phyloP scores from a whole-genome alignment of 2,888 invertebrate species.

The Synanthedon andrenaeformis region DNA sequence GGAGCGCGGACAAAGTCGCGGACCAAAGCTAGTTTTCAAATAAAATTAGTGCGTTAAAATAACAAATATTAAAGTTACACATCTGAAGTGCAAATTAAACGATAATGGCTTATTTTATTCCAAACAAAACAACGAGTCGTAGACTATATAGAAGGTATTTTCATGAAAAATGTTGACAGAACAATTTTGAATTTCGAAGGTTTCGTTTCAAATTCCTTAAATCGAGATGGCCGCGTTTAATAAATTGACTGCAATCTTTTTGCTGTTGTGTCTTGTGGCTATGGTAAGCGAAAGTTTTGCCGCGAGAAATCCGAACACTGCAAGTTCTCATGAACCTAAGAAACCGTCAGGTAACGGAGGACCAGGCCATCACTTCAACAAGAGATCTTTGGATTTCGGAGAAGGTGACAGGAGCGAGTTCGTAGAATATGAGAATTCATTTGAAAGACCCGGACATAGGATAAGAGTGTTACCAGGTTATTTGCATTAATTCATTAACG shows the following conservation, averaged over 20 bases:
- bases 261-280: conserved; percentile 24
- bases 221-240: conserved; percentile 22
- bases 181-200: conserved; percentile 3
- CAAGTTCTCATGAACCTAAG: neutral
- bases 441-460: conserved; percentile 33
- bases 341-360: neutral
- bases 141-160: neutral
- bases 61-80: neutral
- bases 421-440: conserved; percentile 24
- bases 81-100: neutral
- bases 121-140: conserved; percentile 10
- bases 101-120: conserved; percentile 17
- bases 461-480: conserved; percentile 44
- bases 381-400: conserved; percentile 33
- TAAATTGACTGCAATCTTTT: conserved; percentile 23
- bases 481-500: conserved; percentile 24
- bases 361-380: conserved; percentile 25
- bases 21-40: neutral
- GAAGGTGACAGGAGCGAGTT: conserved; percentile 22
- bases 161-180: conserved; percentile 1
- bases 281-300: conserved; percentile 16
- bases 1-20: no score
- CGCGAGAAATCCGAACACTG: conserved; percentile 3
- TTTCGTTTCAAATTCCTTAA: neutral
- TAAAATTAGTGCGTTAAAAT: neutral